These are phyloP conservation scores for Ceuthmochares aereus DNA, from an alignment of 2,113 vertebrate genomes.

Conservation along the genomic window DNA sequence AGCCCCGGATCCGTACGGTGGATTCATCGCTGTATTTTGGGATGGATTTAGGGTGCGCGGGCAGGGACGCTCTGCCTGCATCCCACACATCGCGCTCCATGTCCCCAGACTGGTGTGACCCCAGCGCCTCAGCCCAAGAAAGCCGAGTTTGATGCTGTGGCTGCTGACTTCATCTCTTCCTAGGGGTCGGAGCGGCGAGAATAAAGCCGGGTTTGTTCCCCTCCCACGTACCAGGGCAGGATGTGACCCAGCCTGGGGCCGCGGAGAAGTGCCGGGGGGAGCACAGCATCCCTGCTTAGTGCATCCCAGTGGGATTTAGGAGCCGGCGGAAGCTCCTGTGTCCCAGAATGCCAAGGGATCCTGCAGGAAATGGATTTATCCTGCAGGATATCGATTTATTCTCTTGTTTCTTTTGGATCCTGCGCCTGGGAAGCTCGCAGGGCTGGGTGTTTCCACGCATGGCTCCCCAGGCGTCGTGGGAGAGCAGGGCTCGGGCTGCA, in stretches of 20 bases:
- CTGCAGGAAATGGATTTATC: background rate
- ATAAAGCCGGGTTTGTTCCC: conserved; percentile 55
- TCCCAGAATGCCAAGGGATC: accelerated
- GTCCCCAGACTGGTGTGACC: background rate
- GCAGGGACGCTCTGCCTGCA: background rate
- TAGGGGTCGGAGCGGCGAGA: background rate
- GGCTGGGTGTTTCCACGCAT: background rate
- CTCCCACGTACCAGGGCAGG: conserved; percentile 3
- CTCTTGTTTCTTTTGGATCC: background rate
- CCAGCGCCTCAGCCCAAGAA: background rate
- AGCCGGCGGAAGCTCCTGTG: background rate
- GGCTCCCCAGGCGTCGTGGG: background rate
- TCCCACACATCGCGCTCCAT: accelerated
- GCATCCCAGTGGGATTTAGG: background rate
- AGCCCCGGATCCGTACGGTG: accelerated
- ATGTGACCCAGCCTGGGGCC: background rate
- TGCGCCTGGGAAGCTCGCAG: background rate
- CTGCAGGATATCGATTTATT: background rate
- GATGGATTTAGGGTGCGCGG: background rate
- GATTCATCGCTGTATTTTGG: accelerated
- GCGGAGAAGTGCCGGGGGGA: accelerated
- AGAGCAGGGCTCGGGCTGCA: background rate
- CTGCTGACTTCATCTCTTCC: conserved; percentile 21
- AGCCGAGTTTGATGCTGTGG: background rate
- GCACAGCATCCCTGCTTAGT: background rate